Evolutionary conservation across 2,888 invertebrate genomes (phyloP).

Genomic region (Lymantria dispar): DNA sequence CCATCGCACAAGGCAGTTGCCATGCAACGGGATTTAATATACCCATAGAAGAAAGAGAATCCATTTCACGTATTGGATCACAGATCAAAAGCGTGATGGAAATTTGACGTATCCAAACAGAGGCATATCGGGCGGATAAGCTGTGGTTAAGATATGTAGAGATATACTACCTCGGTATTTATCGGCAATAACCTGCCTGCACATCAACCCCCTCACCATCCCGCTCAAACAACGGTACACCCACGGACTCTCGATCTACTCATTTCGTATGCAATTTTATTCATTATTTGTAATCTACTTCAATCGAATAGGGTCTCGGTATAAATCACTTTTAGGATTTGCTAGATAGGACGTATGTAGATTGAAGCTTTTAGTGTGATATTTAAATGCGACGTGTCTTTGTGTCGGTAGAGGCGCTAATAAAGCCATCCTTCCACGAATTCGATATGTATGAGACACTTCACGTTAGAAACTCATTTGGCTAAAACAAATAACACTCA

Average conservation of each 20-base stretch:
- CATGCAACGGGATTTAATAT: slow-evolving; percentile 19
- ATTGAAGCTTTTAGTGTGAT: slow-evolving; percentile 78
- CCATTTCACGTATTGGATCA: slow-evolving; percentile 16
- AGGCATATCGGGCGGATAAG: slow-evolving; percentile 36
- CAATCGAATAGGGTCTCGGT: slow-evolving; percentile 78
- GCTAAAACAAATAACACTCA: slow-evolving; percentile 70
- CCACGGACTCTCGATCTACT: slow-evolving; percentile 70
- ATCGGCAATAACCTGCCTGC: slow-evolving; percentile 63
- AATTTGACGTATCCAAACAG: slow-evolving; percentile 42
- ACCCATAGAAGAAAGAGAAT: slow-evolving; percentile 8
- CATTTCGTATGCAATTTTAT: slow-evolving; percentile 82
- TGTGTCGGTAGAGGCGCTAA: slow-evolving; percentile 64
- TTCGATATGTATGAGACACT: slow-evolving; percentile 58
- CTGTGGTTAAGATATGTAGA: slow-evolving; percentile 36
- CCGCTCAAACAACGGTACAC: slow-evolving; percentile 69
- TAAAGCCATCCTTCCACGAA: slow-evolving; percentile 61
- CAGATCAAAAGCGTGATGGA: slow-evolving; percentile 48
- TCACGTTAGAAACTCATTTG: slow-evolving; percentile 76
- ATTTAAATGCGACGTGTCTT: slow-evolving; percentile 75
- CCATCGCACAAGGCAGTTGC: slow-evolving; percentile 10
- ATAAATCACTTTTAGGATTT: slow-evolving; percentile 81
- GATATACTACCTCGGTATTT: slow-evolving; percentile 51
- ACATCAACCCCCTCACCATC: slow-evolving; percentile 33
- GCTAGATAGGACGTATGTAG: slow-evolving; percentile 76
- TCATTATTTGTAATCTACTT: slow-evolving; percentile 82